These are phyloP conservation scores for Bellardia bayeri DNA, from an alignment of 2,888 invertebrate species.

Conservation along the genomic window DNA sequence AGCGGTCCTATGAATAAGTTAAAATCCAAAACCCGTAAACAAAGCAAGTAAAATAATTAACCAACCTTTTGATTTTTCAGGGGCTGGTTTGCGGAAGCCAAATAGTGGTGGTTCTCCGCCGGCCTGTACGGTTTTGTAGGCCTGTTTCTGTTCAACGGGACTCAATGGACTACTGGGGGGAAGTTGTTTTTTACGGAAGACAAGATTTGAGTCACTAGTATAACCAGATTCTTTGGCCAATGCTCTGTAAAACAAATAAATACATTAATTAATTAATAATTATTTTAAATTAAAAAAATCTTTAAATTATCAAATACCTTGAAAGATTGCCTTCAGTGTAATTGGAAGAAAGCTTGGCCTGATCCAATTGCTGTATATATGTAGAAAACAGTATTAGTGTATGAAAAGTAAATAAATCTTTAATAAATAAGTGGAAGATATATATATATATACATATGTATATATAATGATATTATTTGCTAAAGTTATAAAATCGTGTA, in stretches of 20 bases:
- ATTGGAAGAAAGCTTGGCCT: conserved; percentile 88
- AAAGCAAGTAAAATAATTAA: conserved; percentile 45
- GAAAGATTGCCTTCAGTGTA: conserved; percentile 91
- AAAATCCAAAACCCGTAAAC: conserved; percentile 8
- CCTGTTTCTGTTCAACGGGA: conserved; percentile 92
- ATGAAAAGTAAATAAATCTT: neutral
- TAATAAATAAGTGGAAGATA: neutral
- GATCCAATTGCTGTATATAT: conserved; percentile 87
- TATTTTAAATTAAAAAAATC: neutral
- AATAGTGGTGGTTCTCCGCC: conserved; percentile 97
- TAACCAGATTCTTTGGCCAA: conserved; percentile 95
- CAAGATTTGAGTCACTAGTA: conserved; percentile 94
- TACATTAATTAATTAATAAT: neutral
- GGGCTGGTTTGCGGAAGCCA: conserved; percentile 95
- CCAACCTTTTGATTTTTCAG: conserved; percentile 91
- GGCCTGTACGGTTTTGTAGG: conserved; percentile 94
- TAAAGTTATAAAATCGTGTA: neutral
- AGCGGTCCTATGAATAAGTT: neutral
- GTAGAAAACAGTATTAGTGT: conserved; percentile 27
- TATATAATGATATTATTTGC: conserved; percentile 2
- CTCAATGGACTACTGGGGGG: conserved; percentile 88
- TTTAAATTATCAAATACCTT: conserved; percentile 86
- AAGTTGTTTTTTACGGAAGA: conserved; percentile 91
- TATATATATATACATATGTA: neutral
- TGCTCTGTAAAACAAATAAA: conserved; percentile 85